Base-by-base conservation (phyloP, 2,113 vertebrate genomes). In the Tupaia chinensis region DNA sequence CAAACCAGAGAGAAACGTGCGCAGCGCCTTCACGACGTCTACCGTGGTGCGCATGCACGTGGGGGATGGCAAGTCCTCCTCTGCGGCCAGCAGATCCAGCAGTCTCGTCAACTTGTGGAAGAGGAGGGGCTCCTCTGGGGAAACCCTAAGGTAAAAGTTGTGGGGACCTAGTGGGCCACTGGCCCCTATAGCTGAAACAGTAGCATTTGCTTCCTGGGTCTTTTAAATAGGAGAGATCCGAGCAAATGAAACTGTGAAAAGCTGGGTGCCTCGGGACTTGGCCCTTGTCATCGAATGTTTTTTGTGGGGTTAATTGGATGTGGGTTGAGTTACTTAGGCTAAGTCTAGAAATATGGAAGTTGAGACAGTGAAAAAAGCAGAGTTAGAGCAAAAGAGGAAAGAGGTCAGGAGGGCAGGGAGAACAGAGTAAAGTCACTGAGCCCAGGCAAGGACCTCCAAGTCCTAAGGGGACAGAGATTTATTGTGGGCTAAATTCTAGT, bases 31-130 rank as follows among this genome's bases (percentile, higher is more conserved):
- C 96, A 99, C 99, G 97, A 99, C 99, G 0, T 99, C 99, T 0
- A 99, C 99, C 0, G 99, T 99, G 91, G 99, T 99, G 94, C 99
- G 99, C 97, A 99, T 99, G 99, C 99, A 99, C 0, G 99, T 99
- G 1, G 99, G 99, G 0, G 99, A 99, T 3, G 99, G 99, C 61
- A 99, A 99, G 98, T 99, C 99, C 0, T 99, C 99, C 70, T 99
- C 99, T 0, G 99, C 99, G 0, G 99, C 99, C 82, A 99, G 99
- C 98, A 99, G 99, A 14, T 99, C 99, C 7, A 99, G 99, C 89
- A 99, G 99, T 96, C 98, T 99, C 73, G 99, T 99, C 93, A 99
- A 99, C 98, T 98, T 99, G 63, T 99, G 99, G 99, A 99, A 99
- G 97, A 99, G 99, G 87, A 99, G 99, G 91, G 99, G 99, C 81